Evolutionary conservation across 2,113 vertebrate genomes (phyloP).

Genomic region (Clinocottus analis): DNA sequence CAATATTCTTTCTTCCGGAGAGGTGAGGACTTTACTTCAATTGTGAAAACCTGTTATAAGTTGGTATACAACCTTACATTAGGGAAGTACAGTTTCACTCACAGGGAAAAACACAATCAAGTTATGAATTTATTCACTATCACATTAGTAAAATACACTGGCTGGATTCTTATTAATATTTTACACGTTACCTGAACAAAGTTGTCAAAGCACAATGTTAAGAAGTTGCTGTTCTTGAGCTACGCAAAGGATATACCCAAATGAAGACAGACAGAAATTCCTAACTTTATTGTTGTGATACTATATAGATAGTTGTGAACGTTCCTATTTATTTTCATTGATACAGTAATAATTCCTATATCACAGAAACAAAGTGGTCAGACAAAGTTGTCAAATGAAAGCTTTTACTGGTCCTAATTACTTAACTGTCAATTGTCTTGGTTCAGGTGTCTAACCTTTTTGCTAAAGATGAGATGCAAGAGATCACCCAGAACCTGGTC

Average conservation of each 20-base stretch:
- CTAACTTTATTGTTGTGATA: no score
- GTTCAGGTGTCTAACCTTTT: conserved; percentile 85
- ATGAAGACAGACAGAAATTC: no score
- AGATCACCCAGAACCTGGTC: conserved; percentile 86
- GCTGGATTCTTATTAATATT: no score
- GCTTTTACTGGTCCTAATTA: neutral
- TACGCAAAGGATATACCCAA: no score
- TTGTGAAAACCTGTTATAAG: neutral
- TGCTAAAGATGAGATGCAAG: conserved; percentile 84
- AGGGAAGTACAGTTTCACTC: neutral
- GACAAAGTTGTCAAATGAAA: neutral
- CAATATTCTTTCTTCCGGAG: conserved; percentile 87
- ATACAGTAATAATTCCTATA: neutral
- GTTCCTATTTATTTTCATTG: neutral
- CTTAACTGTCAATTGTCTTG: conserved; percentile 13
- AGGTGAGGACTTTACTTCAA: conserved; percentile 56
- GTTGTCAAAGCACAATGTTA: no score
- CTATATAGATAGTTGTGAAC: neutral
- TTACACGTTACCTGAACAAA: no score
- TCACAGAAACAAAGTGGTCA: neutral
- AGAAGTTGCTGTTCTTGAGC: no score
- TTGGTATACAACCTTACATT: neutral
- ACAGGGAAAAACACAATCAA: neutral
- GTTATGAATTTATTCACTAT: neutral
- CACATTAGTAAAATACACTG: neutral